Evolutionary conservation across 2,888 invertebrate genomes (phyloP), one percentile per base, ranked within the genome.

Genomic region (Heliconius charithonia): DNA sequence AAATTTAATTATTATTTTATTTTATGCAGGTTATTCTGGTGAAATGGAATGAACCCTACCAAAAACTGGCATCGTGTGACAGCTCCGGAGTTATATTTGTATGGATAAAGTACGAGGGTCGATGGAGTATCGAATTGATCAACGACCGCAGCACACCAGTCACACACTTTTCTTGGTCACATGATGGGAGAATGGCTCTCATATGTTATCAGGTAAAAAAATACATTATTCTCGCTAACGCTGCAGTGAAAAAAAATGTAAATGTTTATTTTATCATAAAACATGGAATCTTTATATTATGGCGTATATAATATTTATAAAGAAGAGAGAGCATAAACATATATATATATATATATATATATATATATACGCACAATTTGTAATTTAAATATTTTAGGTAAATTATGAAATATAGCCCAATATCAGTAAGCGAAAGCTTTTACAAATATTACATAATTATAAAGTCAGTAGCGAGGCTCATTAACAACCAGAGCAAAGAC

Each of bases 91-190:
- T 99, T 79, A 99, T 99, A 89, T 99, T 99, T 93, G 99, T 99
- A 41, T 99, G 99, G 99, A 99, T 99, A 88, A 99, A 99, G 91
- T 99, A 99, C 93, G 99, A 99, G 90, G 99, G 99, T 66, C 96
- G 99, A 69, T 99, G 99, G 99, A 99, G 99, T 85, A 99, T 99
- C 86, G 99, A 99, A 93, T 96, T 99, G 84, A 99, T 99, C 91
- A 99, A 99, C 92, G 99, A 99, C 94, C 96, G 99, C 67, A 99
- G 98, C 89, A 99, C 98, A 0, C 98, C 99, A 69, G 99, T 99
- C 81, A 99, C 99, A 27, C 99, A 99, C 93, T 99, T 99, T 95
- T 98, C 98, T 27, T 99, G 99, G 99, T 99, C 98, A 0, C 99
- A 99, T 90, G 99, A 99, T 93, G 99, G 99, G 25, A 96, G 98